These are phyloP conservation scores for Caracal caracal DNA, from an alignment of 2,113 vertebrate species.

Conservation along the genomic window DNA sequence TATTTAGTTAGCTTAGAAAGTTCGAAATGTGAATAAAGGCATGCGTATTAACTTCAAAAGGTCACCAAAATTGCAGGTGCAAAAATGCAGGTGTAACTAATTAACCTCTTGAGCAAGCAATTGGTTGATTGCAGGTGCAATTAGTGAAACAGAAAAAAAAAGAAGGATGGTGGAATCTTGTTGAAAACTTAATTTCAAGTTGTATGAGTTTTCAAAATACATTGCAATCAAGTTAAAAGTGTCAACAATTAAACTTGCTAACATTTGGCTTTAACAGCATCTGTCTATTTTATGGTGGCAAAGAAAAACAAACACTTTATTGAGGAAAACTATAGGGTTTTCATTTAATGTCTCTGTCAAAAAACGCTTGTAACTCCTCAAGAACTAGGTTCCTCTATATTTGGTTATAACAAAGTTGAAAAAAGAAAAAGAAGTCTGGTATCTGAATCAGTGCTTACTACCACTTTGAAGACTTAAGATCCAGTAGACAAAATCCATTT, in stretches of 20 bases:
- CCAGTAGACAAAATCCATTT: background rate
- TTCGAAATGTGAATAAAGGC: background rate
- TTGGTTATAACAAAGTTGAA: background rate
- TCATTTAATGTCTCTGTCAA: background rate
- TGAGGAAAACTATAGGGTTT: background rate
- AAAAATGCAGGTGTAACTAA: slow-evolving; percentile 51
- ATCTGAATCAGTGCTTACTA: background rate
- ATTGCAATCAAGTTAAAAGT: slow-evolving; percentile 9
- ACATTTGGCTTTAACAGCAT: background rate
- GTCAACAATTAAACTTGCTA: slow-evolving; percentile 2
- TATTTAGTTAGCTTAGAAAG: background rate
- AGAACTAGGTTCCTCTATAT: background rate
- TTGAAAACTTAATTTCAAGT: slow-evolving; percentile 20
- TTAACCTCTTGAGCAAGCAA: slow-evolving; percentile 40
- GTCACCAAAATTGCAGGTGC: slow-evolving; percentile 46
- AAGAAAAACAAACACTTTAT: background rate
- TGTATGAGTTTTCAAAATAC: slow-evolving; percentile 43
- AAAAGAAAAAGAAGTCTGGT: background rate
- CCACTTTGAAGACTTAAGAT: background rate
- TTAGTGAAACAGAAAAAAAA: slow-evolving; percentile 23
- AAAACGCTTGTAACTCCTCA: background rate
- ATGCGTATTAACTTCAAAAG: slow-evolving; percentile 20
- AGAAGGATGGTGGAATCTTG: background rate
- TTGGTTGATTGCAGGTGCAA: slow-evolving; percentile 36
- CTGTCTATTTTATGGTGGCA: background rate